Conservation (phyloP, 2,888 invertebrate species). For the Cacoxenus indagator region DNA sequence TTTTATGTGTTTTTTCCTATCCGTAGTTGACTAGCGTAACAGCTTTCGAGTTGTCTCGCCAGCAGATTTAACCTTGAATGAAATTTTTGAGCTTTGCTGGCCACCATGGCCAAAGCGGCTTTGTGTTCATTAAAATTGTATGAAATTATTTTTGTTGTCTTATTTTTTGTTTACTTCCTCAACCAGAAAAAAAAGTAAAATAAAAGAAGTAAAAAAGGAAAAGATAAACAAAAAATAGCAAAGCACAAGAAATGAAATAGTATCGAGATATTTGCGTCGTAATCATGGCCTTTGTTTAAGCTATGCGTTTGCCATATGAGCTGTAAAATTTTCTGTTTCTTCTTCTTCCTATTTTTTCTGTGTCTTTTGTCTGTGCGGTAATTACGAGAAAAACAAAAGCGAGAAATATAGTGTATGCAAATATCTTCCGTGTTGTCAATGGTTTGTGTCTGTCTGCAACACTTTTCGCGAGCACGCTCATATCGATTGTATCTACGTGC, state of each 20-base stretch:
- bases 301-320: neutral
- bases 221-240: too few species aligned
- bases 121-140: neutral
- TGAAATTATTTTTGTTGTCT: neutral
- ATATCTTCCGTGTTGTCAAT: conserved; percentile 3
- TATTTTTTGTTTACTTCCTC: too few species aligned
- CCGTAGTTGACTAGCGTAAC: too few species aligned
- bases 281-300: neutral
- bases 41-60: too few species aligned
- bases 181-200: too few species aligned
- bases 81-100: neutral
- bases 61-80: neutral
- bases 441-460: neutral
- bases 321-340: neutral
- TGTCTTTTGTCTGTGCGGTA: neutral
- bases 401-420: neutral
- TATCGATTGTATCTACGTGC: neutral
- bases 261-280: neutral
- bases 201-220: too few species aligned
- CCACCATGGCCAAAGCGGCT: neutral
- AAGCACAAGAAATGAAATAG: neutral
- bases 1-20: too few species aligned
- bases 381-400: neutral
- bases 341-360: neutral
- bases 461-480: neutral